phyloP scores from a whole-genome alignment of 1,140 invertebrate genomes.

The Parapsyche elsis region DNA sequence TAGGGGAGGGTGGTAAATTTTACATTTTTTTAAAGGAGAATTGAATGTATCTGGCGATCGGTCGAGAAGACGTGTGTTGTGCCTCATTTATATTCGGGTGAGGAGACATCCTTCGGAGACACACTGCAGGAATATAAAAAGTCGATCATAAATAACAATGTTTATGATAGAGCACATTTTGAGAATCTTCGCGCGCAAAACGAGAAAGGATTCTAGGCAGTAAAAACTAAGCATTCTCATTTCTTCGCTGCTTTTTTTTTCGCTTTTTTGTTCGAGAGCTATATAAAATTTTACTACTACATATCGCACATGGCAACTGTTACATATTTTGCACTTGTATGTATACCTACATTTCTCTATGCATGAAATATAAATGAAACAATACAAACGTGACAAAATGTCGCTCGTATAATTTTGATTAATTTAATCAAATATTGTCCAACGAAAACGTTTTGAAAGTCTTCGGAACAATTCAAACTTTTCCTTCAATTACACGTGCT shows the following conservation, averaged over 20 bases:
- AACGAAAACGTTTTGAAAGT: too few relatives aligned
- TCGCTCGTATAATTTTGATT: too few relatives aligned
- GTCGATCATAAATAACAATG: slow-evolving; percentile 39
- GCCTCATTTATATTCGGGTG: slow-evolving; percentile 33
- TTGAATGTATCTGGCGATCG: slow-evolving; percentile 37
- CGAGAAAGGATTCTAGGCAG: slow-evolving; percentile 18
- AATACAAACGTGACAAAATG: too few relatives aligned
- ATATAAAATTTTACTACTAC: slow-evolving; percentile 18
- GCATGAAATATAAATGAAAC: too few relatives aligned
- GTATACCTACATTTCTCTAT: too few relatives aligned
- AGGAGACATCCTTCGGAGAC: slow-evolving; percentile 28
- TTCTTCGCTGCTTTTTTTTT: not conserved
- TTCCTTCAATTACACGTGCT: not conserved
- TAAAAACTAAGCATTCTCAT: slow-evolving; percentile 18
- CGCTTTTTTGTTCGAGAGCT: not conserved
- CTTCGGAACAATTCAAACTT: too few relatives aligned
- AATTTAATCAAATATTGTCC: too few relatives aligned
- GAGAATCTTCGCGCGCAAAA: slow-evolving; percentile 22
- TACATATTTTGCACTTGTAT: too few relatives aligned
- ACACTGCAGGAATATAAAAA: slow-evolving; percentile 32
- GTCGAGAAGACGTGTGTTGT: not conserved
- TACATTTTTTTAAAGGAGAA: slow-evolving; percentile 37
- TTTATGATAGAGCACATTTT: slow-evolving; percentile 37
- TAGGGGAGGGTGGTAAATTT: not conserved
- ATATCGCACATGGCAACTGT: not conserved